A percentile compares a stretch with the other conserved stretches of the same genome.
phyloP scores from a whole-genome alignment of 2,797 vertebrate species.

The Cygnus olor region DNA sequence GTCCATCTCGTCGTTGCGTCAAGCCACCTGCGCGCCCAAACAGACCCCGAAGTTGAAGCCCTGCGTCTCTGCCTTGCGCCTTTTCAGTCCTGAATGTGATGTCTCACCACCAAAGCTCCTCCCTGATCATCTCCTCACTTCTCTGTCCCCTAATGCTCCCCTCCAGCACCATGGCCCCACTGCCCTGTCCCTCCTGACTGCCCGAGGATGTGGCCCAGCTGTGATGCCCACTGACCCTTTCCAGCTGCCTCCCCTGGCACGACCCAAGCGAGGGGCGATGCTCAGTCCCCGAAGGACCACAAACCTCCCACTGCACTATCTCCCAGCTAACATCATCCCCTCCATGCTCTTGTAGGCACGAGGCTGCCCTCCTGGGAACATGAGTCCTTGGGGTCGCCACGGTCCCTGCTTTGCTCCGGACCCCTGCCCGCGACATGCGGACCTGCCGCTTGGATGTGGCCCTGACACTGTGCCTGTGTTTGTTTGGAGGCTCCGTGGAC shows the following conservation, averaged over 20 bases:
- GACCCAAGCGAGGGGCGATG: too few relatives aligned
- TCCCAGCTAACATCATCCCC: neutral
- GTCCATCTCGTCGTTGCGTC: slow-evolving; percentile 11
- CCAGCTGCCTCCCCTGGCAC: too few relatives aligned
- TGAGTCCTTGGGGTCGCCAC: neutral
- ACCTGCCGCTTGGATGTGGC: slow-evolving; percentile 26
- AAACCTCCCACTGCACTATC: neutral
- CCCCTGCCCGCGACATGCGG: neutral
- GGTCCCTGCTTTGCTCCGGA: neutral
- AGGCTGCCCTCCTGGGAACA: neutral
- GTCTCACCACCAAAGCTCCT: slow-evolving; percentile 48
- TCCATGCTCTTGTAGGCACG: fast-evolving
- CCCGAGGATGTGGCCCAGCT: neutral
- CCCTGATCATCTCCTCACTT: neutral
- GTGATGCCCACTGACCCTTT: too few relatives aligned
- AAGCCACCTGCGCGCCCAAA: slow-evolving; percentile 30
- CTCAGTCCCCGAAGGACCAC: neutral
- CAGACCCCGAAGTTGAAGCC: slow-evolving; percentile 24
- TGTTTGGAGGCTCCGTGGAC: slow-evolving; percentile 44
- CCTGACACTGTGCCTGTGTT: slow-evolving; percentile 23
- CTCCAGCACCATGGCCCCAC: neutral
- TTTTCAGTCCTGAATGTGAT: slow-evolving; percentile 33
- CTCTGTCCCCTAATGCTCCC: neutral
- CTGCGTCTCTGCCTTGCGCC: slow-evolving; percentile 24
- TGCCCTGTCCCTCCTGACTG: neutral